Percentiles rank a stretch among this genome's conserved stretches.
Conservation (phyloP, 2,797 vertebrate genomes). For the Toxotes lorentzi region DNA sequence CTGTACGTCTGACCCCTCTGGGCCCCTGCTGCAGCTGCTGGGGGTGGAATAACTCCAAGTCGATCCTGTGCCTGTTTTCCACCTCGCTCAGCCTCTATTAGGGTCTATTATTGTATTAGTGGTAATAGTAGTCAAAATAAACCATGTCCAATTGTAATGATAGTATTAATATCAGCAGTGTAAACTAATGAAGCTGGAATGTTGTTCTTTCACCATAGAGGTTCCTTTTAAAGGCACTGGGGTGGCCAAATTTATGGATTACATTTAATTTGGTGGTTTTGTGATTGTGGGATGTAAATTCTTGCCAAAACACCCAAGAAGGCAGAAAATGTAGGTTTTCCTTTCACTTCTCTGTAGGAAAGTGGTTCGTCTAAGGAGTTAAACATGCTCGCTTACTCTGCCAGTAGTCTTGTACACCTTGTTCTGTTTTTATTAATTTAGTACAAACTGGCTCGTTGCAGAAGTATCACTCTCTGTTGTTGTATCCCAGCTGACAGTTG, state of each 20-base stretch:
- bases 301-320: slow-evolving; percentile 65
- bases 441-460: slow-evolving; percentile 12
- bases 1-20: slow-evolving; percentile 82
- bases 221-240: slow-evolving; percentile 77
- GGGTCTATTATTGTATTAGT: slow-evolving; percentile 87
- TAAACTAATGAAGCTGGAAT: slow-evolving; percentile 84
- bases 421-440: slow-evolving; percentile 56
- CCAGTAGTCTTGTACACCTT: slow-evolving; percentile 19
- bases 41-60: slow-evolving; percentile 68
- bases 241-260: slow-evolving; percentile 81
- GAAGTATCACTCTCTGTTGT: not conserved
- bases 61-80: slow-evolving; percentile 56
- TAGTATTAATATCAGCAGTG: slow-evolving; percentile 85
- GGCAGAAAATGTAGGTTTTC: slow-evolving; percentile 47
- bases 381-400: slow-evolving; percentile 39
- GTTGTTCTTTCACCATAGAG: slow-evolving; percentile 82
- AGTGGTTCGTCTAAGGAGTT: slow-evolving; percentile 20
- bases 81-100: slow-evolving; percentile 79
- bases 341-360: slow-evolving; percentile 49
- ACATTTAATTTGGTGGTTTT: slow-evolving; percentile 75
- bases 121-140: slow-evolving; percentile 88
- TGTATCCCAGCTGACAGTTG: slow-evolving; percentile 27
- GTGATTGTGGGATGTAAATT: slow-evolving; percentile 68
- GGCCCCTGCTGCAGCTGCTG: slow-evolving; percentile 78
- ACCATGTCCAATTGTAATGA: slow-evolving; percentile 85